Evolutionary conservation across 1,140 invertebrate genomes (phyloP).

Genomic region (Samia ricini): DNA sequence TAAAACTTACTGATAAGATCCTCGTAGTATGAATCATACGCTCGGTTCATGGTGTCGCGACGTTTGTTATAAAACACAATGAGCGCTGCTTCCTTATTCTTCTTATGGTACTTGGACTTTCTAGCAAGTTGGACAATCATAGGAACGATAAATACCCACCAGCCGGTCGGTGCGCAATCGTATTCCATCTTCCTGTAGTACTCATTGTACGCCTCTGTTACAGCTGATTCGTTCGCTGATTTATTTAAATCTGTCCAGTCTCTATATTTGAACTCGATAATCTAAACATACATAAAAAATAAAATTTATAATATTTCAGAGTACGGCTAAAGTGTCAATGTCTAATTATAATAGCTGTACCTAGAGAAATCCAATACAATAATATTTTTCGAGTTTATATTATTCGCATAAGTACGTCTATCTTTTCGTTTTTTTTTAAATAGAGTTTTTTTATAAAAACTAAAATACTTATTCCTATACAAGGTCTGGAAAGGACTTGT

Average conservation of each 20-base stretch:
- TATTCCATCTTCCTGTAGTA: not conserved
- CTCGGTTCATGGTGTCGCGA: not conserved
- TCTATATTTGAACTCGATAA: not conserved
- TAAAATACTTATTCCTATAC: too few species aligned
- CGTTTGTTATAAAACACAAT: not conserved
- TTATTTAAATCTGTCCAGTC: not conserved
- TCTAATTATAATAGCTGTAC: too few species aligned
- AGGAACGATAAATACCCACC: not conserved
- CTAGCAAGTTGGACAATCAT: not conserved
- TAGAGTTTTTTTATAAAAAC: too few species aligned
- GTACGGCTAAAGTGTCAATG: too few species aligned
- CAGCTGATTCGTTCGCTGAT: not conserved
- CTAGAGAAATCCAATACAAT: too few species aligned
- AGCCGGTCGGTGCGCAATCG: not conserved
- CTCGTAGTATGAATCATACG: not conserved
- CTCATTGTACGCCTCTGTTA: not conserved
- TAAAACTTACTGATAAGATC: slow-evolving; percentile 6
- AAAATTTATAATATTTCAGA: not conserved
- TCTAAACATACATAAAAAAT: not conserved
- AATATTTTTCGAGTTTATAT: too few species aligned
- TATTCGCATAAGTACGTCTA: too few species aligned
- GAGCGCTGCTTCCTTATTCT: not conserved
- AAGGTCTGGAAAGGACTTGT: too few species aligned
- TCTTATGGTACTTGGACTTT: not conserved
- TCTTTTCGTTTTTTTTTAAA: too few species aligned